These are phyloP conservation scores for Lophius americanus DNA, from an alignment of 2,797 vertebrate genomes.

Conservation along the genomic window DNA sequence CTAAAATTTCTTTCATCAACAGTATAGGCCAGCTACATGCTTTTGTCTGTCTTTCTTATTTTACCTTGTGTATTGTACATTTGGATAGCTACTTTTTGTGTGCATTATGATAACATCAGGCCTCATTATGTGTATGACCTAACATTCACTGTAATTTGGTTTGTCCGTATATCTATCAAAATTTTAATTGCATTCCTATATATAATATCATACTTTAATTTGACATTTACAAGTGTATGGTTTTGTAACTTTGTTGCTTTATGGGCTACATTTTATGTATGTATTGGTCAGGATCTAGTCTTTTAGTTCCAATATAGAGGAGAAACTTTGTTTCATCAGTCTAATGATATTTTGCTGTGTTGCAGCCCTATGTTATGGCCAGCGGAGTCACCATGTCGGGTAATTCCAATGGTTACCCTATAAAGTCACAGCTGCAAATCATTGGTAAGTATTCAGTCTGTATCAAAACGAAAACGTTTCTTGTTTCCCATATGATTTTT, in stretches of 20 bases:
- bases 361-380: conserved; percentile 89
- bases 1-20: too few species aligned
- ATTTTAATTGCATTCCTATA: too few species aligned
- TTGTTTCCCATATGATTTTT: background rate
- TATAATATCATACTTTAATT: background rate
- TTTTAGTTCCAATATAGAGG: background rate
- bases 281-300: conserved; percentile 6
- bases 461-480: background rate
- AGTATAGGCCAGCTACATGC: too few species aligned
- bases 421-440: conserved; percentile 97
- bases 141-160: too few species aligned
- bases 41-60: too few species aligned
- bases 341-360: conserved; percentile 57
- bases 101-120: too few species aligned
- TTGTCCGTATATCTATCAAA: too few species aligned
- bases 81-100: too few species aligned
- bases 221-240: background rate
- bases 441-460: conserved; percentile 82
- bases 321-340: background rate
- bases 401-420: conserved; percentile 87
- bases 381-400: conserved; percentile 83
- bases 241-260: background rate
- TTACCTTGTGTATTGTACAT: too few species aligned
- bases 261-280: background rate
- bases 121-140: too few species aligned